Evolutionary conservation across 2,113 vertebrate genomes (phyloP).

Genomic region (Amphiprion percula): DNA sequence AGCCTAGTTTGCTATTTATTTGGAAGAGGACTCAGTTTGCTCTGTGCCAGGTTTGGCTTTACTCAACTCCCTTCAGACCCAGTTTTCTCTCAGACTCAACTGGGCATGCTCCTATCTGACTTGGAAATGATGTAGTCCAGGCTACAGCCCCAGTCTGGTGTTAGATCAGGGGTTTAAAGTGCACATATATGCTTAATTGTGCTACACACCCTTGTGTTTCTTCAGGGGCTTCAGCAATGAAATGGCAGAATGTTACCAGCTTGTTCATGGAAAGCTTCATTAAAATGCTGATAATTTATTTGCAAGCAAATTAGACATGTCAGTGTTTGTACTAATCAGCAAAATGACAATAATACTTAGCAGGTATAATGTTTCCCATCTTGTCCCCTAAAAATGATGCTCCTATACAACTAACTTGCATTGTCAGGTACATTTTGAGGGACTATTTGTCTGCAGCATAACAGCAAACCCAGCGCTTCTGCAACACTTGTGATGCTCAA

Average conservation of each 20-base stretch:
- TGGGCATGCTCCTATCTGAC: background rate
- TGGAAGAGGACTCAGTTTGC: background rate
- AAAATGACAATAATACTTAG: no score
- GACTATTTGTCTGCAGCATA: no score
- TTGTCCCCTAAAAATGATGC: no score
- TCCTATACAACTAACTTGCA: no score
- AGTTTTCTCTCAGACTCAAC: slow-evolving; percentile 4
- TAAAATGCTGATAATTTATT: background rate
- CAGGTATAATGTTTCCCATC: no score
- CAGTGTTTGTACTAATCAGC: no score
- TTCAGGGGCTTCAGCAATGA: background rate
- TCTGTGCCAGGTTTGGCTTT: slow-evolving; percentile 5
- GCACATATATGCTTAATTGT: background rate
- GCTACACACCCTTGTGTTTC: background rate
- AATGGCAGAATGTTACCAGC: background rate
- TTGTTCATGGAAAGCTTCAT: background rate
- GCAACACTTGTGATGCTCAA: no score
- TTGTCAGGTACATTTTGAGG: no score
- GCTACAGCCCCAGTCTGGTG: no score
- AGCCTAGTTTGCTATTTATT: background rate
- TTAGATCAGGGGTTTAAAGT: background rate
- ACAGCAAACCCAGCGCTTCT: no score
- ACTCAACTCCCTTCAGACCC: background rate
- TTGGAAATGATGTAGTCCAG: background rate
- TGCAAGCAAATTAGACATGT: background rate